Conservation (phyloP, 1,140 invertebrate species). For the Ceratoteleas bidentatus region DNA sequence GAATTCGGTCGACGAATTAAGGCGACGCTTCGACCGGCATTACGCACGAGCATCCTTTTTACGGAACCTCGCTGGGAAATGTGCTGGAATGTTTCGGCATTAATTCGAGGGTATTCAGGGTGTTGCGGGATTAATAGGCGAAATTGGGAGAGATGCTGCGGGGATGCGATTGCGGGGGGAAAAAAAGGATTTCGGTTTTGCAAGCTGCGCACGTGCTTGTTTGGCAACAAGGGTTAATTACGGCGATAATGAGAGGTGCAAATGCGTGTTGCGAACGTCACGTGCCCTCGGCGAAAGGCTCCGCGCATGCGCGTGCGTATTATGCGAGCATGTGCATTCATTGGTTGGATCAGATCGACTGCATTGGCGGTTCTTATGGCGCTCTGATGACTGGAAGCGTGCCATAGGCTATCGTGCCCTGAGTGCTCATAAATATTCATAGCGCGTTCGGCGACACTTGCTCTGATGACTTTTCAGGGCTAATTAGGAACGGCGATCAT, state of each 20-base stretch:
- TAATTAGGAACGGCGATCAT: neutral
- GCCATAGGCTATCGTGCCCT: constrained; percentile 21
- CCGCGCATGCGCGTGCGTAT: constrained; percentile 30
- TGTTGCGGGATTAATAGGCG: too few species aligned
- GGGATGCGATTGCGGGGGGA: too few species aligned
- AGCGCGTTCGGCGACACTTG: constrained; percentile 22
- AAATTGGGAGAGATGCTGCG: too few species aligned
- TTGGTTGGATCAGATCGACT: constrained; percentile 7
- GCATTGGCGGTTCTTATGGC: constrained; percentile 19
- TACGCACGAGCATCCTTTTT: too few species aligned
- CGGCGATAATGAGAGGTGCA: constrained; percentile 25
- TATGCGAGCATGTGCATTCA: constrained; percentile 18
- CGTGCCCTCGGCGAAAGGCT: constrained; percentile 12
- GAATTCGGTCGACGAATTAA: too few species aligned
- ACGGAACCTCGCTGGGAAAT: too few species aligned
- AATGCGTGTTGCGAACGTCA: constrained; percentile 17
- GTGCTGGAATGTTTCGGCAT: too few species aligned
- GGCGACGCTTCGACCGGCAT: too few species aligned
- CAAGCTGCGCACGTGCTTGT: too few species aligned
- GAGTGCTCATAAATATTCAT: constrained; percentile 51
- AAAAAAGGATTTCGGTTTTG: too few species aligned
- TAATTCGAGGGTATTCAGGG: too few species aligned
- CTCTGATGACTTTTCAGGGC: neutral
- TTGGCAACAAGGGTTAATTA: constrained; percentile 32
- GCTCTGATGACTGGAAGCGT: constrained; percentile 9